Percentiles rank a stretch among this genome's conserved stretches.
These are phyloP conservation scores for Aegithalos caudatus DNA, from an alignment of 2,113 vertebrate species.

Conservation along the genomic window DNA sequence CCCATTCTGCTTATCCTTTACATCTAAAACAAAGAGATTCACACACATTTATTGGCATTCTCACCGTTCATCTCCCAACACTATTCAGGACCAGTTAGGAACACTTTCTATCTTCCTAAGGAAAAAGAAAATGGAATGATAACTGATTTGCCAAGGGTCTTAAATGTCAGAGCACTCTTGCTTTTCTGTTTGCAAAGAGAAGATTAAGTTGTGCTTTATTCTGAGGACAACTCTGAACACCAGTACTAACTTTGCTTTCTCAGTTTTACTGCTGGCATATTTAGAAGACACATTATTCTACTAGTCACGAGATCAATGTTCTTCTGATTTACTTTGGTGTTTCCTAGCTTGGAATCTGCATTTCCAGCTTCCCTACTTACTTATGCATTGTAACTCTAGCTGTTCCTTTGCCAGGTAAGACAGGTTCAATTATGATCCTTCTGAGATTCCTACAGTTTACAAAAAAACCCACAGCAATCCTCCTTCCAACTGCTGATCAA, in stretches of 20 bases:
- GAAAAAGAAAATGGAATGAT: neutral
- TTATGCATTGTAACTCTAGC: neutral
- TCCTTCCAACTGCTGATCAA: neutral
- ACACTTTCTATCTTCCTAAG: neutral
- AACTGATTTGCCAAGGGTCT: neutral
- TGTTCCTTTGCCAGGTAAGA: neutral
- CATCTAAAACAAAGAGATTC: constrained; percentile 49
- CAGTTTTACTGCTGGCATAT: neutral
- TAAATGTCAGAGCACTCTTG: neutral
- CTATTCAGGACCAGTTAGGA: constrained; percentile 2
- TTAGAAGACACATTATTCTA: neutral
- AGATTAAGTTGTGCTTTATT: neutral
- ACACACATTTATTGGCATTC: constrained; percentile 45
- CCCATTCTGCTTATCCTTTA: constrained; percentile 65
- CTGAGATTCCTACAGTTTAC: neutral
- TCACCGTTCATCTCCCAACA: neutral
- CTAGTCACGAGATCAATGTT: neutral
- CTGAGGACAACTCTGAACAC: neutral
- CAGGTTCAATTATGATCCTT: neutral
- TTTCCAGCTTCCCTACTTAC: neutral
- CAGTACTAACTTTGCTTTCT: neutral
- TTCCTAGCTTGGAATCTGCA: neutral
- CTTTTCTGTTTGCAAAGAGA: neutral
- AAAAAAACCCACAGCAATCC: neutral
- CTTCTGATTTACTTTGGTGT: neutral